Percentiles rank a stretch among this genome's conserved stretches.
phyloP scores from a whole-genome alignment of 1,140 invertebrate genomes.

The Procambarus virginalis region DNA sequence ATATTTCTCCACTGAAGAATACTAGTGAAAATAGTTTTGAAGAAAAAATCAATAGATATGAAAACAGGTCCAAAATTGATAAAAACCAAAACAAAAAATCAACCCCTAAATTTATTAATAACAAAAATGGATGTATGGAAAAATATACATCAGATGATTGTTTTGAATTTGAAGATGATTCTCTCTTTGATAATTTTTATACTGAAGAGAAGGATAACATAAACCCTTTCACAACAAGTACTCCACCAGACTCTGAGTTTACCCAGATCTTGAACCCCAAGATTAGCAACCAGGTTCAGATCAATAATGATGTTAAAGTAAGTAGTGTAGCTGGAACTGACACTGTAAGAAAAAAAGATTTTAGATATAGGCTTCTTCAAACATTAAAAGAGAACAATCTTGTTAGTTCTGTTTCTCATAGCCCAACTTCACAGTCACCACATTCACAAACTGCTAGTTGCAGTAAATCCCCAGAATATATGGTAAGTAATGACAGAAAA shows the following conservation, averaged over 20 bases:
- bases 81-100: neutral
- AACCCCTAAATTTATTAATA: neutral
- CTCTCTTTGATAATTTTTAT: neutral
- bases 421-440: neutral
- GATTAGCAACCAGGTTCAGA: neutral
- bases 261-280: neutral
- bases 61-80: neutral
- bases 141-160: neutral
- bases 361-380: constrained; percentile 31
- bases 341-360: neutral
- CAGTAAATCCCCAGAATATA: no score
- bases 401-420: neutral
- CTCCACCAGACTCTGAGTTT: constrained; percentile 26
- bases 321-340: neutral
- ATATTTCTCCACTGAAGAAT: neutral
- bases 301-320: neutral
- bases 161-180: constrained; percentile 23
- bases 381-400: constrained; percentile 10
- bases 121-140: neutral
- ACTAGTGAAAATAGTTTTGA: neutral
- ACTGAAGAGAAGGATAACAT: neutral
- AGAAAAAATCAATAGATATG: neutral
- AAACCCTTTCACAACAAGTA: neutral
- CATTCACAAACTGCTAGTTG: neutral
- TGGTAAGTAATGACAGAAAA: neutral